phyloP scores from a whole-genome alignment of 2,113 vertebrate genomes.

The Uropsilus gracilis region DNA sequence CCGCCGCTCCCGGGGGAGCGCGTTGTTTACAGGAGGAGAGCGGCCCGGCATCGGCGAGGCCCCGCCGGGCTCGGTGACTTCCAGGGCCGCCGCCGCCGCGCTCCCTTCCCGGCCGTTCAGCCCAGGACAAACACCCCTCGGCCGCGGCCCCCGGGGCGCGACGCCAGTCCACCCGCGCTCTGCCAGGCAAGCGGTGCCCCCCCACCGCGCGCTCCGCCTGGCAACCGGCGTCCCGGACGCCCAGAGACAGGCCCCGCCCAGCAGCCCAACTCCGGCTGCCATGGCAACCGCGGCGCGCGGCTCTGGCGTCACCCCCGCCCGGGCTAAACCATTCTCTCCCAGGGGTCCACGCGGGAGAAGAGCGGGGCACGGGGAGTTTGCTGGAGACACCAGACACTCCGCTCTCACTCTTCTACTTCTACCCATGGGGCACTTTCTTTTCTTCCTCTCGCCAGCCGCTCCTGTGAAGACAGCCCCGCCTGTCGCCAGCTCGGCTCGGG shows the following conservation, averaged over 20 bases:
- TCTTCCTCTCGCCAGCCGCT: rapidly evolving
- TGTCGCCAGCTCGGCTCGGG: rapidly evolving
- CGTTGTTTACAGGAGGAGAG: rapidly evolving
- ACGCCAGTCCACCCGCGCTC: rapidly evolving
- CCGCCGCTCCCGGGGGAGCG: neutral
- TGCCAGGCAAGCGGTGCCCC: rapidly evolving
- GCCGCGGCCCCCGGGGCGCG: rapidly evolving
- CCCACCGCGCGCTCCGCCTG: rapidly evolving
- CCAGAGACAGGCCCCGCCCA: neutral
- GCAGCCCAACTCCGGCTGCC: neutral
- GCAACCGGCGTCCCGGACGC: rapidly evolving
- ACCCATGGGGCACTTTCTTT: rapidly evolving
- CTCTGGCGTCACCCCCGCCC: rapidly evolving
- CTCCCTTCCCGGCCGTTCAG: neutral
- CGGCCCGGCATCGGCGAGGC: neutral
- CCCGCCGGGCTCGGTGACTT: neutral
- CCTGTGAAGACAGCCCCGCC: rapidly evolving
- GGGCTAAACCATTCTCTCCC: neutral
- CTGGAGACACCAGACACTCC: rapidly evolving
- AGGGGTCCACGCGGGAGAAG: neutral
- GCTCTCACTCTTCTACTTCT: rapidly evolving
- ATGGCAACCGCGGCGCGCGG: slow-evolving; percentile 24
- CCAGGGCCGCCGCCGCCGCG: neutral
- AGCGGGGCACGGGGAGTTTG: no score
- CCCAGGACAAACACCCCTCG: rapidly evolving